phyloP scores from a whole-genome alignment of 2,113 vertebrate genomes.

The Dasyprocta punctata region DNA sequence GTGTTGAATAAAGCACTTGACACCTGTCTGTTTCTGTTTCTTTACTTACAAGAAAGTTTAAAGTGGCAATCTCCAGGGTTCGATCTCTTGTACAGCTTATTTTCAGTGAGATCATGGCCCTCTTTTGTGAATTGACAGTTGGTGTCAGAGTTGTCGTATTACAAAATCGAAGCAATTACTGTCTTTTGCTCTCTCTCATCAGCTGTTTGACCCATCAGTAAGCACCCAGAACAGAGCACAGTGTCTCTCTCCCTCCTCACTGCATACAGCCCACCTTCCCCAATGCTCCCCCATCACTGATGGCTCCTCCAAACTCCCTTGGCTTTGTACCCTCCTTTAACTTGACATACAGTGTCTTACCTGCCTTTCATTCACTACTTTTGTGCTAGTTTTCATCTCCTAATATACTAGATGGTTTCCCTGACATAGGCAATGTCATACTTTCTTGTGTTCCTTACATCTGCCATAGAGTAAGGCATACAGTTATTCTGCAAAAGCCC shows the following conservation, averaged over 20 bases:
- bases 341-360: accelerated
- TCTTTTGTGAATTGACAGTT: background rate
- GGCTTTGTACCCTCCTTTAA: background rate
- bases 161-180: background rate
- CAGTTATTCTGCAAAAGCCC: background rate
- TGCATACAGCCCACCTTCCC: background rate
- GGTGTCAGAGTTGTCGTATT: background rate
- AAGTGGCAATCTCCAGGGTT: background rate
- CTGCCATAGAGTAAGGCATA: background rate
- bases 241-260: background rate
- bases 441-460: background rate
- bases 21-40: background rate
- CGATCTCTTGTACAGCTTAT: background rate
- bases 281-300: accelerated
- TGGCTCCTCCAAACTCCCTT: accelerated
- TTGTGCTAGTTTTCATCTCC: background rate
- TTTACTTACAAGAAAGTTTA: background rate
- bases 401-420: background rate
- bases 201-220: background rate
- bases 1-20: background rate
- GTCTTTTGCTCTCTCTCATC: background rate
- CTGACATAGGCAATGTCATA: background rate
- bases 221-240: accelerated
- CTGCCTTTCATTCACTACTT: background rate
- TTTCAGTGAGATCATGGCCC: background rate